phyloP scores from a whole-genome alignment of 2,113 vertebrate genomes.

The Caracal caracal region DNA sequence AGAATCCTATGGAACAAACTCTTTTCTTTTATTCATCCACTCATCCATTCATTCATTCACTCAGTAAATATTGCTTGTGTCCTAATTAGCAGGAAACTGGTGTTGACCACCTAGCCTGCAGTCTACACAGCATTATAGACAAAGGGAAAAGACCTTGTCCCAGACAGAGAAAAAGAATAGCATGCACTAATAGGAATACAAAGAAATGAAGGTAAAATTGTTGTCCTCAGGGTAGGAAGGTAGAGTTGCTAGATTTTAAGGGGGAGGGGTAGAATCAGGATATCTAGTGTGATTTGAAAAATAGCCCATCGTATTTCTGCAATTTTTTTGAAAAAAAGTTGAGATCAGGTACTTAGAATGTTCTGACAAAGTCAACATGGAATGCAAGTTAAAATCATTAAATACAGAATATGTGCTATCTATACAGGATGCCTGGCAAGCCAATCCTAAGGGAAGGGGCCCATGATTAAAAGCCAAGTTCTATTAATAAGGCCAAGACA shows the following conservation, averaged over 20 bases:
- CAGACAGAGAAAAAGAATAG: neutral
- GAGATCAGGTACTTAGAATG: neutral
- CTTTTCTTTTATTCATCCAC: neutral
- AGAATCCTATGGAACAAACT: neutral
- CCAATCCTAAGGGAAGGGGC: neutral
- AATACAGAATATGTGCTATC: neutral
- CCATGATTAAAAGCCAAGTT: neutral
- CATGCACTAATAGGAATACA: neutral
- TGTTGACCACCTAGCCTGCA: neutral
- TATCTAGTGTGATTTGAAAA: neutral
- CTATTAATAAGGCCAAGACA: too few relatives aligned
- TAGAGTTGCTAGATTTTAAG: neutral
- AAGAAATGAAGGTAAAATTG: neutral
- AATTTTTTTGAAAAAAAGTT: neutral
- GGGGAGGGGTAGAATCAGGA: neutral
- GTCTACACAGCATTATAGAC: neutral
- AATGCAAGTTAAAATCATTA: neutral
- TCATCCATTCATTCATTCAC: neutral
- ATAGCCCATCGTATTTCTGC: neutral
- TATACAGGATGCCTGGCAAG: neutral
- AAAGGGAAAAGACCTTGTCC: neutral
- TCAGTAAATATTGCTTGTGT: neutral
- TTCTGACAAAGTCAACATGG: slow-evolving; percentile 31
- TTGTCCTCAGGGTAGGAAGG: neutral
- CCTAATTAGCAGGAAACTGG: neutral